These are phyloP conservation scores for Drosophila nebulosa DNA, from an alignment of 1,140 invertebrate species.

Conservation along the genomic window DNA sequence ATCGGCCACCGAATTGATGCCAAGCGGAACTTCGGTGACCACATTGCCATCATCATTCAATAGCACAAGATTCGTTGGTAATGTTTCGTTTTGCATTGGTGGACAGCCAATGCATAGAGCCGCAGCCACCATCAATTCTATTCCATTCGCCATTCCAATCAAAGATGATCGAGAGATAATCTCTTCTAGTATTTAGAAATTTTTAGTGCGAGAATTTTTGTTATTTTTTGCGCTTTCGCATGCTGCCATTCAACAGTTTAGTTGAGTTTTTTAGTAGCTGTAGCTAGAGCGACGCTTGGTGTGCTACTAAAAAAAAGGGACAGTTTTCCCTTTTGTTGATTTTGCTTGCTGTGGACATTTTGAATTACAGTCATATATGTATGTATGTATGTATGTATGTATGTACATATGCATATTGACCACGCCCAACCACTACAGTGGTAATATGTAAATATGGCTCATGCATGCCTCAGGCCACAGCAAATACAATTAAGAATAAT, in stretches of 20 bases:
- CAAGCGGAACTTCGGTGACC: constrained; percentile 31
- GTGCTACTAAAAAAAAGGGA: constrained; percentile 49
- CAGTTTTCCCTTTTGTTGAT: not conserved
- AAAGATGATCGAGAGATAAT: too few relatives aligned
- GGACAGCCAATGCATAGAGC: constrained; percentile 63
- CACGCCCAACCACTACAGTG: not conserved
- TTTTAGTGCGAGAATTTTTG: not conserved
- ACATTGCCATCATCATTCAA: constrained; percentile 20
- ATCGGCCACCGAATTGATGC: not conserved
- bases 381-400: too few relatives aligned
- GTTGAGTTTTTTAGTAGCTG: not conserved
- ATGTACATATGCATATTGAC: not conserved
- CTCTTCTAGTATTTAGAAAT: too few relatives aligned
- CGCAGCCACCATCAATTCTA: constrained; percentile 68
- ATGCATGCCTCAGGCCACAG: constrained; percentile 48
- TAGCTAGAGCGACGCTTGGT: constrained; percentile 7
- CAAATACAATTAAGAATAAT: constrained; percentile 78
- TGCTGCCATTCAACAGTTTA: constrained; percentile 13
- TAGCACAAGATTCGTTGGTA: constrained; percentile 41
- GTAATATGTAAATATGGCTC: constrained; percentile 56
- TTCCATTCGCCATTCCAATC: constrained; percentile 52
- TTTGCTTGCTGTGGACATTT: constrained; percentile 1
- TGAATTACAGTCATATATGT: constrained; percentile 10
- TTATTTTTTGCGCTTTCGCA: constrained; percentile 42
- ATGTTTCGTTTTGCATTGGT: constrained; percentile 22